Percentiles rank a stretch among this genome's conserved stretches.
phyloP scores from a whole-genome alignment of 2,113 vertebrate species.

The Lagopus muta region DNA sequence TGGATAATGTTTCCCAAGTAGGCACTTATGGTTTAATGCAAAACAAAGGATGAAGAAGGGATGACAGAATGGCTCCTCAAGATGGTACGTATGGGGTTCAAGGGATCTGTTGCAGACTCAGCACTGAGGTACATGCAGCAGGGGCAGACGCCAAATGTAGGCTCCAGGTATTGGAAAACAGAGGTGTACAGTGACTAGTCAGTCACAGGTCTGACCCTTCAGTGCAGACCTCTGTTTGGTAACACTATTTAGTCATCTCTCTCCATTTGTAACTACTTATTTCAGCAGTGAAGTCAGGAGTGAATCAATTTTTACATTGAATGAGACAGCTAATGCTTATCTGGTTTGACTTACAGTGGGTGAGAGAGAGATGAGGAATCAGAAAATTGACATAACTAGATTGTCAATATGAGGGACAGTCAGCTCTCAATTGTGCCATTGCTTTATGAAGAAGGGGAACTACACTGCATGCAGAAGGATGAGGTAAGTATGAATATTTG shows the following conservation, averaged over 20 bases:
- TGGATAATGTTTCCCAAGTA: not conserved
- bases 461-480: not conserved
- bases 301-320: not conserved
- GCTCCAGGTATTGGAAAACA: not conserved
- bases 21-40: not conserved
- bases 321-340: not conserved
- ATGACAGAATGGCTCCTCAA: not conserved
- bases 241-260: not conserved
- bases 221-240: not conserved
- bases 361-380: not conserved
- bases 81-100: not conserved
- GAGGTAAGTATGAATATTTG: not conserved
- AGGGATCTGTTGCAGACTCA: not conserved
- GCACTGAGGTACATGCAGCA: not conserved
- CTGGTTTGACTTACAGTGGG: not conserved
- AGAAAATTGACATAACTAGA: not conserved
- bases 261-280: not conserved
- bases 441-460: not conserved
- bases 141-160: rapidly evolving
- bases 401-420: not conserved
- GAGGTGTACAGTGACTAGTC: not conserved
- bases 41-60: not conserved
- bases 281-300: not conserved
- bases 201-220: not conserved
- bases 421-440: not conserved